Conservation (phyloP, 2,797 vertebrate species). For the Smutsia gigantea region DNA sequence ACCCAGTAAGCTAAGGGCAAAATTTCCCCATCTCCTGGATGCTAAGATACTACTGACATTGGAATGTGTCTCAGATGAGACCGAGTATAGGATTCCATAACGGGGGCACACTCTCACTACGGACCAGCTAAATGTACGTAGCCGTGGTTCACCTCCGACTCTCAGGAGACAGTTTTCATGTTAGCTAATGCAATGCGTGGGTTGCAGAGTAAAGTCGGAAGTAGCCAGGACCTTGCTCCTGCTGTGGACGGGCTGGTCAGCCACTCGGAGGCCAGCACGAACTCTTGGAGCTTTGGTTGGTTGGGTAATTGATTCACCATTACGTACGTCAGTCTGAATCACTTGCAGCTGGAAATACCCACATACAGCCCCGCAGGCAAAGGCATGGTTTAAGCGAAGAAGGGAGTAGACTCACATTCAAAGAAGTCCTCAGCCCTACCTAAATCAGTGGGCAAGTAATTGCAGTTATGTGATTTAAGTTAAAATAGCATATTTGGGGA, state of each 20-base stretch:
- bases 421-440: background rate
- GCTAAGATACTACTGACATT: no score
- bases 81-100: background rate
- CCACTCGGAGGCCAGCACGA: background rate
- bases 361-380: no score
- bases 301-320: no score
- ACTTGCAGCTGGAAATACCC: background rate
- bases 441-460: background rate
- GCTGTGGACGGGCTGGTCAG: background rate
- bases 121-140: accelerated
- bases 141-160: background rate
- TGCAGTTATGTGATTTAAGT: background rate
- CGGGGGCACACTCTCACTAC: background rate
- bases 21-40: accelerated
- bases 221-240: background rate
- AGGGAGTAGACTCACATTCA: no score
- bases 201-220: no score
- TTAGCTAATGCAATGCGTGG: background rate
- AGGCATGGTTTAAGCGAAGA: background rate
- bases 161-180: accelerated
- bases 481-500: background rate
- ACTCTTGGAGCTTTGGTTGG: background rate
- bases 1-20: background rate
- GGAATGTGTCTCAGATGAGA: background rate
- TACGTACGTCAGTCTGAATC: background rate